Evolutionary conservation across 2,113 vertebrate genomes (phyloP).

Genomic region (Paracanthobrama guichenoti): DNA sequence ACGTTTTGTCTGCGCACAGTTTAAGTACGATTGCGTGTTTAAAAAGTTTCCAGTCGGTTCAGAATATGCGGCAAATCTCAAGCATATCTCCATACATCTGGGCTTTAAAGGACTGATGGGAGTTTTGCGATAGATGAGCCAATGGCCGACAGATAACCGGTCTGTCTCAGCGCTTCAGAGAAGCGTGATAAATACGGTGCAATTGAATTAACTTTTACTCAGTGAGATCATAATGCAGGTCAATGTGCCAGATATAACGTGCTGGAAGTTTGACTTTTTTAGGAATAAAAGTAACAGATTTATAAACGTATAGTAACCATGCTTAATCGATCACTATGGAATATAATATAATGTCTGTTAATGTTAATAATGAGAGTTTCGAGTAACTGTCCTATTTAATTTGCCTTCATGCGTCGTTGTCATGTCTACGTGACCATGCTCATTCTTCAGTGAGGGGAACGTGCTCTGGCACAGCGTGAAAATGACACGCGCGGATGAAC

Average conservation of each 20-base stretch:
- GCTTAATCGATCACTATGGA: neutral
- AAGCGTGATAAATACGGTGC: neutral
- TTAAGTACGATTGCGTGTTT: neutral
- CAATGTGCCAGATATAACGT: neutral
- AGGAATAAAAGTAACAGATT: neutral
- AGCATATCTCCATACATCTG: neutral
- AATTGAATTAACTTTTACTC: neutral
- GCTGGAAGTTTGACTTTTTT: neutral
- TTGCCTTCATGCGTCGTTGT: neutral
- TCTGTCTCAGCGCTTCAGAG: neutral
- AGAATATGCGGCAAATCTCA: neutral
- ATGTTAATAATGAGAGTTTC: neutral
- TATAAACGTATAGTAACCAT: too few species aligned
- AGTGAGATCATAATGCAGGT: neutral
- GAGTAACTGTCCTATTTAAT: neutral
- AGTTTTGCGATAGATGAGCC: neutral
- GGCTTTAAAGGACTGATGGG: neutral
- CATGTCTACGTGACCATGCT: conserved; percentile 4
- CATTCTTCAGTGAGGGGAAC: neutral
- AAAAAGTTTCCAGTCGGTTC: neutral
- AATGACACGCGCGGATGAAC: neutral
- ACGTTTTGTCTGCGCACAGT: neutral
- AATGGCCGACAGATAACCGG: neutral
- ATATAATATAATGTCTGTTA: neutral
- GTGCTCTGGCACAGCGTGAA: neutral